Evolutionary conservation across 2,888 invertebrate genomes (phyloP).

Genomic region (Phyllotreta cruciferae): DNA sequence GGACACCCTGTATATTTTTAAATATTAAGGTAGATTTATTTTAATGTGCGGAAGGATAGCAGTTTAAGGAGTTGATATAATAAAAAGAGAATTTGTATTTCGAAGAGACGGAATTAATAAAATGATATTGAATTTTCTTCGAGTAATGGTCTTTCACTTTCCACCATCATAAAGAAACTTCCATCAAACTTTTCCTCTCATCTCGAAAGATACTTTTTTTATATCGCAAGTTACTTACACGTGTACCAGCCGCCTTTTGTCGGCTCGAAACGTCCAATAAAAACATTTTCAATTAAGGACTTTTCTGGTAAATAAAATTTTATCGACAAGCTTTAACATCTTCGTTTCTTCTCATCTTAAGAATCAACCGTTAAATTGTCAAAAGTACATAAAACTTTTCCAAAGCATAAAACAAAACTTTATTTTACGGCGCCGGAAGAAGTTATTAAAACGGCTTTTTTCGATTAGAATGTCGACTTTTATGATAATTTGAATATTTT

Average conservation of each 20-base stretch:
- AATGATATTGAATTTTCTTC: no score
- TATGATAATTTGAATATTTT: no score
- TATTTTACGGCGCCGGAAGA: no score
- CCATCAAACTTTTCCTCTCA: constrained; percentile 19
- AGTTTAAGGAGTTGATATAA: no score
- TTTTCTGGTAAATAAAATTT: constrained; percentile 24
- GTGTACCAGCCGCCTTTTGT: constrained; percentile 14
- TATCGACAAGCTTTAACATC: constrained; percentile 14
- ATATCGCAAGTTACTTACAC: constrained; percentile 19
- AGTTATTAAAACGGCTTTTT: no score
- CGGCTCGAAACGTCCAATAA: constrained; percentile 14
- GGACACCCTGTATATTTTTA: no score
- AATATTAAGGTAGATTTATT: no score
- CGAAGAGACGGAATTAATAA: no score
- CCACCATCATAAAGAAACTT: constrained; percentile 3
- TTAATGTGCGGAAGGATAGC: no score
- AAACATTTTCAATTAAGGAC: constrained; percentile 21
- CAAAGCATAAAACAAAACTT: constrained; percentile 9
- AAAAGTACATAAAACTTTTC: constrained; percentile 12
- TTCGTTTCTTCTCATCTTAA: constrained; percentile 13
- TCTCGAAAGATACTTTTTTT: constrained; percentile 21
- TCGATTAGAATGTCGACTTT: no score
- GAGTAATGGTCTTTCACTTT: no score
- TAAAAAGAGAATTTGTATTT: no score
- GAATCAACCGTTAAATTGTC: constrained; percentile 13